Base-by-base conservation (phyloP, 1,140 invertebrate genomes). In the Agrypnia vestita region DNA sequence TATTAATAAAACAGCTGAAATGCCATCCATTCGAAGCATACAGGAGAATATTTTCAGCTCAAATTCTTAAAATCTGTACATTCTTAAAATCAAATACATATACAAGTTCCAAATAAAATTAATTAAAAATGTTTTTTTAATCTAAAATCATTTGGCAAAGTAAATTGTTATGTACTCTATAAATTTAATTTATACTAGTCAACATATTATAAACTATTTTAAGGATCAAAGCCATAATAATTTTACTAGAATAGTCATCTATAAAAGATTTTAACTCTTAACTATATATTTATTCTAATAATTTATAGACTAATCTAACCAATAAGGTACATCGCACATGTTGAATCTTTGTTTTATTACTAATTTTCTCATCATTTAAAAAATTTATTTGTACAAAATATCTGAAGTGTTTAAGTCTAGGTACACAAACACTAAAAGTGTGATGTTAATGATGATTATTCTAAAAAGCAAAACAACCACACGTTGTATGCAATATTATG, bases 161-260 rank as follows among this genome's bases (percentile, higher is more conserved):
- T 64, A 12, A 64, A 64, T 64, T 64, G 35, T 62, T 62, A 51
- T 13, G 10, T 43, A 64, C 61, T 59, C 15, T 64, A 64, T 64
- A 64, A 64, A 64, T 64, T 64, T 25, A 64, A 64, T 64, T 64
- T 64, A 64, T 64, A 64, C 61, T 64, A 64, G 61, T 64, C 61
- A 64, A 64, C 19, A 17, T 59, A 10, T 17, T 59, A 35, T 51
- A 51, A 64, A 64, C 11, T 64, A 35, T 13, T 64, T 25, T 64
- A 64, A 64, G 61, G 25, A 64, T 64, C 25, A 64, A 64, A 25
- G 61, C 61, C 61, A 64, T 64, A 64, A 64, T 64, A 64, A 64
- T 64, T 25, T 64, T 64, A 64, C 61, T 64, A 64, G 19, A 25
- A 25, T 25, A 64, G 35, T 64, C 35, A 17, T 59, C 35, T 64